Evolutionary conservation across 2,888 invertebrate genomes (phyloP), one percentile per base, ranked within the genome.

Genomic region (Heteromyza rotundicornis): DNA sequence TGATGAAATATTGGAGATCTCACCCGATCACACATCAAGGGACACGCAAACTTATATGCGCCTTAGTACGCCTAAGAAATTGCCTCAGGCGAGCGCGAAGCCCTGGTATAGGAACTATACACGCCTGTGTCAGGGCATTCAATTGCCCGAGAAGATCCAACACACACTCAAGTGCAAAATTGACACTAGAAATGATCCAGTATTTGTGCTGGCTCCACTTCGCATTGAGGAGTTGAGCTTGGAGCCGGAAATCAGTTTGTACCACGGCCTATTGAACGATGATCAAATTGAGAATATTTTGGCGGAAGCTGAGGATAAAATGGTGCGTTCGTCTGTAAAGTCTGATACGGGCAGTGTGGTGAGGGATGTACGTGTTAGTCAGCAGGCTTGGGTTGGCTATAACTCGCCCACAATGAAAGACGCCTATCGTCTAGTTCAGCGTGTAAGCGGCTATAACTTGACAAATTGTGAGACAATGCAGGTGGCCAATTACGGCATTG

Each of bases 401-500:
- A 51, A 12, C 2, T 64, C 56, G 1, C 63, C 70, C 5, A 64
- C 69, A 1, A 55, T 68, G 64, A 16, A n/a, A 0, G 49, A 40
- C n/a, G 14, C 74, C 0, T 53, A 64, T 2, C 32, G 56, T 0
- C 12, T 68, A 0, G 64, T 74, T 2, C 87, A 88, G 57, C 89
- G 91, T 77, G 89, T 98, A 86, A 94, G 96, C 8, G 93, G 93
- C 14, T 85, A 98, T 64, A 89, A 89, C 51, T 89, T 95, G 85
- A 84, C 84, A 14, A 92, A 94, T 0, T 95, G 96, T 0, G 98
- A 99, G 82, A 92, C 93, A 74, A 85, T 98, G 70, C 98, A 98
- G 85, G 93, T 98, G 56, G 98, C 96, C 65, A 98, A 98, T 85
- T 98, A 98, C 83, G 98, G 98, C 12, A 93, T 98, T 69, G 98